These are phyloP conservation scores for Jordanella pulchra DNA, from an alignment of 2,797 vertebrate genomes.

Conservation along the genomic window DNA sequence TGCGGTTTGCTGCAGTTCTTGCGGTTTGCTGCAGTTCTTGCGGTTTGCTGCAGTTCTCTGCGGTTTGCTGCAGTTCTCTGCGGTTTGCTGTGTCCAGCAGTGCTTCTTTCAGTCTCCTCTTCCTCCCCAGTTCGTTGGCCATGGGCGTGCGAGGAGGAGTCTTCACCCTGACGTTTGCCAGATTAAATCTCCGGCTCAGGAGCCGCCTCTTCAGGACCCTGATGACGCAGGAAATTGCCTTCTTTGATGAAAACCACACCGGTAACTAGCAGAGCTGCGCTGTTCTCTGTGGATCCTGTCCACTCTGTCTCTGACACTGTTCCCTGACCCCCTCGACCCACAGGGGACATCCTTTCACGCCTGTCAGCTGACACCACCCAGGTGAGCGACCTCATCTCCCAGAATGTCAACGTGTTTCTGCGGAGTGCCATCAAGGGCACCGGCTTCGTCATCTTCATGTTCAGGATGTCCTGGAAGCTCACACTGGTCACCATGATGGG, in stretches of 20 bases:
- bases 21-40: too few species aligned
- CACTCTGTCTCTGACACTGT: background rate
- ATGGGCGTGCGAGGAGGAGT: constrained; percentile 91
- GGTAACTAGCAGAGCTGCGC: constrained; percentile 69
- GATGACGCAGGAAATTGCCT: constrained; percentile 92
- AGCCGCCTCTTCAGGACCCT: constrained; percentile 91
- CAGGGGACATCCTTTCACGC: constrained; percentile 94
- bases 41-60: too few species aligned
- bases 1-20: too few species aligned
- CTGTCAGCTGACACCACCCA: constrained; percentile 95
- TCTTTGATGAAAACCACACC: constrained; percentile 95
- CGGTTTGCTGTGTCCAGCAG: too few species aligned
- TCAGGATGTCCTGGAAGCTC: constrained; percentile 93
- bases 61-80: too few species aligned
- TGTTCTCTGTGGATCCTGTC: background rate
- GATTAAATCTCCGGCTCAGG: constrained; percentile 91
- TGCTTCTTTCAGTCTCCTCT: background rate
- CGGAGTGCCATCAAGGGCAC: constrained; percentile 85
- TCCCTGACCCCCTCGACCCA: background rate
- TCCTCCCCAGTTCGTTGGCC: constrained; percentile 86
- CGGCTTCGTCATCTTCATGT: constrained; percentile 92
- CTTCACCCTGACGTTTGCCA: constrained; percentile 90
- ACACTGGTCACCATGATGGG: constrained; percentile 91
- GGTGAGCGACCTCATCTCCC: constrained; percentile 93
- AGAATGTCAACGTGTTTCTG: constrained; percentile 93